Evolutionary conservation across 1,140 invertebrate genomes (phyloP).

Genomic region (Kradibia gibbosae): DNA sequence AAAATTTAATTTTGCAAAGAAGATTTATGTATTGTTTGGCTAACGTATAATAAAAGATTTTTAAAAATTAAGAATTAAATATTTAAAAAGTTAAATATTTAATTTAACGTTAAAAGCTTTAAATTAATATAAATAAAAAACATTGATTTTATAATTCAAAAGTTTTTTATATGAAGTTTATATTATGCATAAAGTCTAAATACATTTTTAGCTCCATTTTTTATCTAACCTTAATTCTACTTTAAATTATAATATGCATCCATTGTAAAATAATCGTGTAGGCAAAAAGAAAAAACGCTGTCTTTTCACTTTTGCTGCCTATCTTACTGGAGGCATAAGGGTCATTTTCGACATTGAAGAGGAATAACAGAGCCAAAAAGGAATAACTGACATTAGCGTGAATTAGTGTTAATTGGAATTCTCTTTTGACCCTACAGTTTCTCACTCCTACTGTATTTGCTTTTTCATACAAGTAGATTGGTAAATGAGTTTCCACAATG

Average conservation of each 20-base stretch:
- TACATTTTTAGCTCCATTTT: too few species aligned
- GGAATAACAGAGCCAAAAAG: constrained; percentile 50
- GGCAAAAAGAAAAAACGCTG: neutral
- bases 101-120: too few species aligned
- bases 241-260: neutral
- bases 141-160: too few species aligned
- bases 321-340: neutral
- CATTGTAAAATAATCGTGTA: neutral
- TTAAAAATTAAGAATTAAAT: too few species aligned
- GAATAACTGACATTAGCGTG: constrained; percentile 64
- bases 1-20: too few species aligned
- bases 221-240: neutral
- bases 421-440: constrained; percentile 11
- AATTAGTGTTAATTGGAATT: constrained; percentile 71
- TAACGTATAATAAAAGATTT: too few species aligned
- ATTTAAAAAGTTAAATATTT: too few species aligned
- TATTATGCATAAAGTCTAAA: too few species aligned
- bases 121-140: too few species aligned
- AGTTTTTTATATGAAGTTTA: too few species aligned
- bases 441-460: constrained; percentile 41
- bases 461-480: neutral
- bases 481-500: neutral
- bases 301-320: neutral
- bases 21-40: too few species aligned
- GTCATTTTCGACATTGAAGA: constrained; percentile 62